Evolutionary conservation across 1,140 invertebrate species (phyloP).

Genomic region (Leucophenga varia): DNA sequence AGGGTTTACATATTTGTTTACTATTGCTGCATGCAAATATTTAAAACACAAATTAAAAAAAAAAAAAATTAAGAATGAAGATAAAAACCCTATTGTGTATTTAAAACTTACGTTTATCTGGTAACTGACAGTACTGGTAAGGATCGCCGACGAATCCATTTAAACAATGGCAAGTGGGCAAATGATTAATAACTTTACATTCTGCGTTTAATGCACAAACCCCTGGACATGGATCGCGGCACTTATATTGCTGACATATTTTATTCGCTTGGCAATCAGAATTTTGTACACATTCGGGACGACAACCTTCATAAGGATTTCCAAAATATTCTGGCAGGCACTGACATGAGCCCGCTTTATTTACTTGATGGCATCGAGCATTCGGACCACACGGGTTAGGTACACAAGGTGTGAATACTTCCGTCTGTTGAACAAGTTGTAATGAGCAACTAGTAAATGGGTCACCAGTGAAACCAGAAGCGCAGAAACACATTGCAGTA

Average conservation of each 20-base stretch:
- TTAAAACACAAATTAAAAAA: background rate
- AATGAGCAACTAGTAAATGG: constrained; percentile 64
- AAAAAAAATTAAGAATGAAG: too few relatives aligned
- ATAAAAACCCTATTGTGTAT: constrained; percentile 72
- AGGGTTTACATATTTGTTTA: constrained; percentile 60
- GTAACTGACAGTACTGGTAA: constrained; percentile 57
- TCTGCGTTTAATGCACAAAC: constrained; percentile 71
- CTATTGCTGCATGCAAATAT: constrained; percentile 33
- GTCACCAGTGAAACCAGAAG: constrained; percentile 61
- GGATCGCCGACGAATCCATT: constrained; percentile 72
- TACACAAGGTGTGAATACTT: constrained; percentile 55
- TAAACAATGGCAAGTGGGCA: constrained; percentile 71
- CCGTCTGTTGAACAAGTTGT: constrained; percentile 47
- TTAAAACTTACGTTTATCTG: constrained; percentile 64
- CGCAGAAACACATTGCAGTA: constrained; percentile 56
- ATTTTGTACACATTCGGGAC: constrained; percentile 74
- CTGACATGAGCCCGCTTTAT: constrained; percentile 67
- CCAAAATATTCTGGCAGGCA: constrained; percentile 73
- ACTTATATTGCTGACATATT: constrained; percentile 77
- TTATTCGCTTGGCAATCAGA: constrained; percentile 69
- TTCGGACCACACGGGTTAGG: constrained; percentile 70
- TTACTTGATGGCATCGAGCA: constrained; percentile 70
- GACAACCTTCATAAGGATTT: constrained; percentile 69
- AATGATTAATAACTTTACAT: constrained; percentile 71
- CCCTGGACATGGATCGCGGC: constrained; percentile 74